Base-by-base conservation (phyloP, 2,888 invertebrate genomes). In the Metellina segmentata region DNA sequence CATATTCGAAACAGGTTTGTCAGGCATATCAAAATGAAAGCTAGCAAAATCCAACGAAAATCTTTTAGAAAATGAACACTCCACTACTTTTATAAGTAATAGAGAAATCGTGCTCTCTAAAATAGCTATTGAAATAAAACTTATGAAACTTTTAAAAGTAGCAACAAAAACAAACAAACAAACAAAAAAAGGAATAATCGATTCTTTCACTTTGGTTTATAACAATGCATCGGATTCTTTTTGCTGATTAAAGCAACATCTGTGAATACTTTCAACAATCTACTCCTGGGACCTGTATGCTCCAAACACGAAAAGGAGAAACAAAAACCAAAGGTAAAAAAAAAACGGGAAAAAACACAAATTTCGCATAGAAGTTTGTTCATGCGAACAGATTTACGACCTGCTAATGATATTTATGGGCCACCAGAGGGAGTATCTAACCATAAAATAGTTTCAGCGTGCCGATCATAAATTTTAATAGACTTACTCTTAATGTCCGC, bases 341-440 rank as follows among this genome's bases (percentile, higher is more conserved):
- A 70, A 6, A 81, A 61, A 61, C 20, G 53, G 48, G n/a, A 70
- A 71, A 49, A 72, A 78, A 34, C 69, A 81, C 81, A 81, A 51
- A 81, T 48, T 19, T 72, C 74, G 34, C 81, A 81, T 49, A 81
- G 51, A 72, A 16, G 19, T 34, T 1, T 20, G 8, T 34, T 81
- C 53, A 69, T 77, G 52, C 77, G 52, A 34, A 70, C 82, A 82
- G 83, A 89, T 89, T 89, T 83, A 89, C 78, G 83, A 72, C 83
- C 52, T 89, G 89, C 79, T 89, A 89, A 89, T 89, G 89, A 89
- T 89, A 89, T 89, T 89, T 89, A 89, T 89, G 49, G 83, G 72
- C 70, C 78, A 61, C 83, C 13, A 49, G 89, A 79, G 89, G 78
- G 83, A 79, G 71, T 52, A 78, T 72, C 78, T 75, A 85, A 85